Base-by-base conservation (phyloP, 2,797 vertebrate species). In the Neoniphon sammara region DNA sequence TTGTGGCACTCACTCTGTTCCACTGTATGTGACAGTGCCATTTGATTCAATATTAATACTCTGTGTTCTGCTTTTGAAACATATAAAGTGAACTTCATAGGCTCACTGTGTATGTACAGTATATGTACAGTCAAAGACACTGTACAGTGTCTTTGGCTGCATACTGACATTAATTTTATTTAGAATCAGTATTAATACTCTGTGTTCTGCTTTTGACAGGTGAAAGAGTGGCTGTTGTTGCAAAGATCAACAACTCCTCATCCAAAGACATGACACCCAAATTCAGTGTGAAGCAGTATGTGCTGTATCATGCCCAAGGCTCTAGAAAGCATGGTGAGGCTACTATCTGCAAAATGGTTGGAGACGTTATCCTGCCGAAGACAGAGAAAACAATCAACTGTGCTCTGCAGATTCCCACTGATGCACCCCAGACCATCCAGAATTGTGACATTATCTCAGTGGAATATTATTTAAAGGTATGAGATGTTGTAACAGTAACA, bases 391-490 rank as follows among this genome's bases (percentile, higher is more conserved):
- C 92, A 0, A 89, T 96, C 85, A 92, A 84, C 68, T 95, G 94
- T 80, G 90, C 91, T 36, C 42, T 99, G 56, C 94, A 89, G 83
- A 94, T 98, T 82, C 96, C 97, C 65, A 67, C 71, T 0, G 89
- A 85, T 70, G n/a, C 93, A 70, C 84, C 80, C 0, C 90, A 82
- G 54, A 94, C 95, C 1, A 94, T 98, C 76, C 90, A 94, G 0
- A 96, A 97, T 67, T 98, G 96, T 89, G 94, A 95, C 18, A 96
- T 98, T 80, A 93, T 99, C 71, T 94, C 94, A 76, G 93, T 98
- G 90, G 93, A 96, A 50, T 97, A 97, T 86, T 78, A 90, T 14
- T 70, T 98, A 55, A 98, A 96, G 96, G 97, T 92, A 80, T 36
- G 75, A 2, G 31, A 23, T 42, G n/a, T 6, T 31, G 57, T n/a